A percentile compares a stretch with the other conserved stretches of the same genome.
Evolutionary conservation across 2,797 vertebrate genomes (phyloP).

Genomic region (Lepus oiostolus): DNA sequence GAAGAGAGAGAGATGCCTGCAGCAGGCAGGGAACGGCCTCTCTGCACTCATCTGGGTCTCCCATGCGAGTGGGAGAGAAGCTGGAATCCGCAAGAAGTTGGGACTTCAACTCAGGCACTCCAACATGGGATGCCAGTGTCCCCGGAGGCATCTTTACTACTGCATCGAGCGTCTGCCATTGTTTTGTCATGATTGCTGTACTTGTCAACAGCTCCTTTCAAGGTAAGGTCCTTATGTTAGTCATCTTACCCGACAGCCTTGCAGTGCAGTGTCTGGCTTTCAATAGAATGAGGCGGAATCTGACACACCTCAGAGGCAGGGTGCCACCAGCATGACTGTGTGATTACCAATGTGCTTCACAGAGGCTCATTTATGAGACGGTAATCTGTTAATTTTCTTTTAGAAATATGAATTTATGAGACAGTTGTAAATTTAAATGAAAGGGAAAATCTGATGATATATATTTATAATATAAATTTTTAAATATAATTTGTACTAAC

Average conservation of each 20-base stretch:
- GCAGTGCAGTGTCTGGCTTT: background rate
- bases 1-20: too few species aligned
- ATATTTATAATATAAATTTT: background rate
- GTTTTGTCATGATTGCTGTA: background rate
- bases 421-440: background rate
- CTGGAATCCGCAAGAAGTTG: too few species aligned
- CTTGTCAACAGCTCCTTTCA: background rate
- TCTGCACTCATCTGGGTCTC: too few species aligned
- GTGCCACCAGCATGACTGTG: background rate
- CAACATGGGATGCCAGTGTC: too few species aligned
- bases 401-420: slow-evolving; percentile 52
- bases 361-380: background rate
- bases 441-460: background rate
- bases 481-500: too few species aligned
- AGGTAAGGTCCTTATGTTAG: background rate
- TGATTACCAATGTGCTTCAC: background rate
- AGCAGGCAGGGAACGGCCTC: too few species aligned
- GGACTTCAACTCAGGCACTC: too few species aligned
- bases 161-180: too few species aligned
- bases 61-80: too few species aligned
- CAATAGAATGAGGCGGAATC: background rate
- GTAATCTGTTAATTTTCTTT: background rate
- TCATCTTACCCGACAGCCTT: background rate
- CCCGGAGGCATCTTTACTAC: too few species aligned
- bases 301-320: background rate